phyloP scores from a whole-genome alignment of 2,888 invertebrate species.

The Acrobasis suavella region DNA sequence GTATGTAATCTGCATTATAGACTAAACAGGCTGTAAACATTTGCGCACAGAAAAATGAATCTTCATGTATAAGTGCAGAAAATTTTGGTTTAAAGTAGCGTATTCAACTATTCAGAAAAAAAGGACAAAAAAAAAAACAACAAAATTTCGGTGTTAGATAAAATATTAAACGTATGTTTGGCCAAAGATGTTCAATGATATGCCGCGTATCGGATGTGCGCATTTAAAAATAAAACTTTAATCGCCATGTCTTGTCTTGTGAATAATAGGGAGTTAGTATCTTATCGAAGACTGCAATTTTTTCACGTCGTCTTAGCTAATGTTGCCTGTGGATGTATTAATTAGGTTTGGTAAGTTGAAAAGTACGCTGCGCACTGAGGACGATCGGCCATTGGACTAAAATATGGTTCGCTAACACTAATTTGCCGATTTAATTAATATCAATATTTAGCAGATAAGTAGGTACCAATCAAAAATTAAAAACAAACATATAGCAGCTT shows the following conservation, averaged over 20 bases:
- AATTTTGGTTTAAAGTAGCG: too few relatives aligned
- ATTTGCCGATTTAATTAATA: neutral
- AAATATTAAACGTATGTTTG: neutral
- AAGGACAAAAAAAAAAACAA: too few relatives aligned
- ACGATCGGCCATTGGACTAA: slow-evolving; percentile 14
- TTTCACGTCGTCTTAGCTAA: slow-evolving; percentile 70
- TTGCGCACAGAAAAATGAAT: too few relatives aligned
- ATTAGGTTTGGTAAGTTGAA: slow-evolving; percentile 52
- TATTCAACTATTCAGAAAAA: too few relatives aligned
- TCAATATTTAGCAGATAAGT: too few relatives aligned
- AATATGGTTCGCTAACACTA: neutral
- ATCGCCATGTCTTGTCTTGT: slow-evolving; percentile 72
- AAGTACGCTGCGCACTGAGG: slow-evolving; percentile 48
- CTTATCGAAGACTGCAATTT: slow-evolving; percentile 77
- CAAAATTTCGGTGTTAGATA: too few relatives aligned
- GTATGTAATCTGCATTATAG: too few relatives aligned
- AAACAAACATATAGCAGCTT: too few relatives aligned
- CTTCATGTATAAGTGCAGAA: too few relatives aligned
- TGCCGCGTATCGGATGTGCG: slow-evolving; percentile 8
- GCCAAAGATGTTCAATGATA: slow-evolving; percentile 24
- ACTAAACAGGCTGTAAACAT: too few relatives aligned
- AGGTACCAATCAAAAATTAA: too few relatives aligned
- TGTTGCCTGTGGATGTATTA: slow-evolving; percentile 64
- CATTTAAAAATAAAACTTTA: slow-evolving; percentile 29
- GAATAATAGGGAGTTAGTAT: slow-evolving; percentile 63